A percentile compares a stretch with the other conserved stretches of the same genome.
phyloP scores from a whole-genome alignment of 2,888 invertebrate genomes.

The Epinotia ramella region DNA sequence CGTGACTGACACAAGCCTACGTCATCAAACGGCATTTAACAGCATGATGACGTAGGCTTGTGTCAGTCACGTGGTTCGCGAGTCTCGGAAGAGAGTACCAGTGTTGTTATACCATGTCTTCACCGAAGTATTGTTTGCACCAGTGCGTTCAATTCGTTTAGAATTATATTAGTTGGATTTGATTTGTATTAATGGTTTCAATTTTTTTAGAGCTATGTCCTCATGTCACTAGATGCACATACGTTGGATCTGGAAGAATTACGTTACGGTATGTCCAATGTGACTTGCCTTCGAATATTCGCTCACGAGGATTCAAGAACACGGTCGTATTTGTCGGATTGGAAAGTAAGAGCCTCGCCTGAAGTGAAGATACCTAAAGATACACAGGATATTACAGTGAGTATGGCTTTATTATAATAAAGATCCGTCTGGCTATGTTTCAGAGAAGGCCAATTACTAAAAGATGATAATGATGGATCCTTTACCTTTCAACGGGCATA shows the following conservation, averaged over 20 bases:
- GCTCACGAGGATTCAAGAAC: conserved; percentile 85
- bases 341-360: conserved; percentile 67
- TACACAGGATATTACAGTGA: conserved; percentile 72
- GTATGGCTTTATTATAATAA: conserved; percentile 44
- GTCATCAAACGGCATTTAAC: too few species aligned
- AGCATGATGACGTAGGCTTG: too few species aligned
- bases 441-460: too few species aligned
- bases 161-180: background rate
- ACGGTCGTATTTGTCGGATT: conserved; percentile 79
- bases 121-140: too few species aligned
- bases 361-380: conserved; percentile 68
- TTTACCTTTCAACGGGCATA: too few species aligned
- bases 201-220: conserved; percentile 73
- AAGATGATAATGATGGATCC: too few species aligned
- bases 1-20: too few species aligned
- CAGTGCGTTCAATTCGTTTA: too few species aligned
- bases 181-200: background rate
- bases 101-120: too few species aligned
- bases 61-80: too few species aligned
- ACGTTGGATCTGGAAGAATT: conserved; percentile 87
- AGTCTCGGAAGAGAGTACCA: too few species aligned
- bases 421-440: too few species aligned
- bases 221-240: conserved; percentile 86
- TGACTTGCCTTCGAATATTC: conserved; percentile 88
- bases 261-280: conserved; percentile 87